Evolutionary conservation across 53 echinoderm and acorn worm genomes (phyloP).

Genomic region (Luidia sarsii): DNA sequence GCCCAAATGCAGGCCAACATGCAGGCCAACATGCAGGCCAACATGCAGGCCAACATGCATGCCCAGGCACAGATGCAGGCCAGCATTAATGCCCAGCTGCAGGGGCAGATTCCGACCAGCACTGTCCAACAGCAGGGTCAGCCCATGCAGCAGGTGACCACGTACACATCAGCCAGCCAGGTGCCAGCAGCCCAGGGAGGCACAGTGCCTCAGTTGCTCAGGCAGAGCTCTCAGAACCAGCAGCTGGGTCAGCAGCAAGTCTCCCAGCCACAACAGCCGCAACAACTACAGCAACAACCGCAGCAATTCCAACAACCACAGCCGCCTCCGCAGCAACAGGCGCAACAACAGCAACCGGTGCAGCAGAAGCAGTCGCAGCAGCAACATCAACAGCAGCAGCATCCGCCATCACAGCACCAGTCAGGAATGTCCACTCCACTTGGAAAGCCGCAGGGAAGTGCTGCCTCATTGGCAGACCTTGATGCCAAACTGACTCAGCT

Average conservation of each 20-base stretch:
- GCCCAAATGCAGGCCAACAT: conserved; percentile 14
- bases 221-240: conserved; percentile 43
- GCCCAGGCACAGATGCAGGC: neutral
- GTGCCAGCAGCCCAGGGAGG: conserved; percentile 13
- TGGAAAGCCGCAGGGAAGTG: conserved; percentile 29
- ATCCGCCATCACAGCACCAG: conserved; percentile 5
- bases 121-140: conserved; percentile 3
- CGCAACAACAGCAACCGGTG: conserved; percentile 24
- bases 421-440: conserved; percentile 2
- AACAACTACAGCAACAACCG: conserved; percentile 2
- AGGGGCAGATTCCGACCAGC: conserved; percentile 8
- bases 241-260: conserved; percentile 25
- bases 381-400: neutral
- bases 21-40: neutral
- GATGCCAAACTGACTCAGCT: conserved; percentile 71
- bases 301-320: conserved; percentile 15
- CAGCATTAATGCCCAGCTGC: neutral
- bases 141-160: conserved; percentile 9
- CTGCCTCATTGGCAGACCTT: conserved; percentile 62
- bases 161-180: conserved; percentile 5
- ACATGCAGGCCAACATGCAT: neutral
- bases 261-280: conserved; percentile 15
- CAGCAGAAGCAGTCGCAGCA: conserved; percentile 3
- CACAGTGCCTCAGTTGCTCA: conserved; percentile 21
- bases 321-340: conserved; percentile 33